These are phyloP conservation scores for Alaudala cheleensis DNA, from an alignment of 2,113 vertebrate species.

Conservation along the genomic window DNA sequence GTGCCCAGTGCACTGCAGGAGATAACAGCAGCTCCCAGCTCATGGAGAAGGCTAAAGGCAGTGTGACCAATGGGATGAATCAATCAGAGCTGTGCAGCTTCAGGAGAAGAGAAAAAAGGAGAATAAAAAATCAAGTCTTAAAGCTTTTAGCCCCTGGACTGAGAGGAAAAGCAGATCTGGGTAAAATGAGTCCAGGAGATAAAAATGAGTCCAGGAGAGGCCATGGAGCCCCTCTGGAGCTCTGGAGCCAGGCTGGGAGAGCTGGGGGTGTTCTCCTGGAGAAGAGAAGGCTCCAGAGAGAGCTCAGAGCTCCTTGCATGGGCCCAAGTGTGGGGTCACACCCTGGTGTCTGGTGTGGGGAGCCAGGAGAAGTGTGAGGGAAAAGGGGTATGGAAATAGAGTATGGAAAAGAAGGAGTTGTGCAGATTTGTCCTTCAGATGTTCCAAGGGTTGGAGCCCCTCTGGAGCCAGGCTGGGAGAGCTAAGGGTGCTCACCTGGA, in stretches of 20 bases:
- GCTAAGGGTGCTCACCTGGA: accelerated
- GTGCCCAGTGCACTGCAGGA: background rate
- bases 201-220: background rate
- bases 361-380: background rate
- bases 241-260: background rate
- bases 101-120: background rate
- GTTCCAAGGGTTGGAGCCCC: background rate
- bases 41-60: background rate
- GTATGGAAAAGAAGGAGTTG: background rate
- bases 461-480: background rate
- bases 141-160: background rate
- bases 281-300: background rate
- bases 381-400: background rate
- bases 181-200: background rate
- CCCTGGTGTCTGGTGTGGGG: background rate
- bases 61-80: background rate
- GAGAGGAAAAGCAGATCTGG: background rate
- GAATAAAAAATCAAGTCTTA: background rate
- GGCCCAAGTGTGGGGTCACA: background rate
- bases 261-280: accelerated
- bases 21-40: background rate
- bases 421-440: background rate
- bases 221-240: accelerated
- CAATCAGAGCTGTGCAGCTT: background rate
- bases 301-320: no score